phyloP scores from a whole-genome alignment of 2,888 invertebrate species.

The Lypha dubia region DNA sequence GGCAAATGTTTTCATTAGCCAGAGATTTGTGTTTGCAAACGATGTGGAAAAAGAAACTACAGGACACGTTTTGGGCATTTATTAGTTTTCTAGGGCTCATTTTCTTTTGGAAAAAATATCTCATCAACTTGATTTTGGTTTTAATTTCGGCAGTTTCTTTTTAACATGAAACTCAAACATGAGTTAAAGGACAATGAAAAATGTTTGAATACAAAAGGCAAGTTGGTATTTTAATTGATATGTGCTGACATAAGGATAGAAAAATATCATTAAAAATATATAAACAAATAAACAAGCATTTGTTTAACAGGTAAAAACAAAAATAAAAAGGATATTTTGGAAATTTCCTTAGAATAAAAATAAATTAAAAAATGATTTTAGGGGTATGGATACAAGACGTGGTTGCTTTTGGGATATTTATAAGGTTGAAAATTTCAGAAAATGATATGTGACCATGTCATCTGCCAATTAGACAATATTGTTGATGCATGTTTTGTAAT shows the following conservation, averaged over 20 bases:
- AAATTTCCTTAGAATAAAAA: not conserved
- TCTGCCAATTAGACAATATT: too few relatives aligned
- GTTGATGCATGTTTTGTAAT: too few relatives aligned
- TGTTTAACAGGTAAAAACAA: not conserved
- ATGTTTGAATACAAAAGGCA: not conserved
- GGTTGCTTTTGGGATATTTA: too few relatives aligned
- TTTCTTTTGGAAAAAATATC: conserved; percentile 24
- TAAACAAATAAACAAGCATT: not conserved
- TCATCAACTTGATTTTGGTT: conserved; percentile 34
- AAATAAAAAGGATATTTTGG: not conserved
- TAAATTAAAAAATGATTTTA: not conserved
- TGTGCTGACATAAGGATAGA: not conserved
- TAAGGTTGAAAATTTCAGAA: too few relatives aligned
- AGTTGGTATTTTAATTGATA: conserved; percentile 30
- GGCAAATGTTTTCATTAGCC: conserved; percentile 60
- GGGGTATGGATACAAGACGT: not conserved
- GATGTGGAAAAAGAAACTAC: not conserved
- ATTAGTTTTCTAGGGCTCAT: conserved; percentile 60
- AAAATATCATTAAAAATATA: not conserved
- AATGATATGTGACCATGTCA: too few relatives aligned
- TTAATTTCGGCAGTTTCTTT: conserved; percentile 37
- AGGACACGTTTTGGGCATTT: conserved; percentile 63
- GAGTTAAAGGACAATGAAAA: conserved; percentile 5
- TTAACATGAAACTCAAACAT: not conserved
- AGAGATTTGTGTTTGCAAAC: conserved; percentile 22